Base-by-base conservation (phyloP, 2,113 vertebrate genomes). In the Lampris megalopsis region DNA sequence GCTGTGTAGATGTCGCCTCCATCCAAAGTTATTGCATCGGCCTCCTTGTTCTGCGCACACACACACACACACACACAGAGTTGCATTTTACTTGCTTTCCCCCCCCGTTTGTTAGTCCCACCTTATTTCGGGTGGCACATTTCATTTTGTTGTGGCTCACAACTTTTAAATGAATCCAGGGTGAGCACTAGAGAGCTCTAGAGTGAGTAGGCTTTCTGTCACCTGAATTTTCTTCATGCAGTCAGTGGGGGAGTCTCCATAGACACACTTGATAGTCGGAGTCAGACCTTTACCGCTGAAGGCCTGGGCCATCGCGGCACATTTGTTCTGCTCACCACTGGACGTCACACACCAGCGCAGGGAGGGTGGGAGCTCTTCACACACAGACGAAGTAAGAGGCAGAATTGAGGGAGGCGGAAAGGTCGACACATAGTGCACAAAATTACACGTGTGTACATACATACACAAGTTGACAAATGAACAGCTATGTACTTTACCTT, bases 221-320 rank as follows among this genome's bases (percentile, higher is more conserved):
- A 99, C 98, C 96, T 97, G 91, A 69, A 98, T 97, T 84, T 79
- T 89, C 37, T 93, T 68, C 95, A 99, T 94, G 90, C 98, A 99
- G 74, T 96, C 83, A 1, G 93, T 89, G 10, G 94, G 83, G 10
- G 95, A 95, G 11, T 85, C 56, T 0, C 96, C 97, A 0, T 92
- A 90, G 65, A 97, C 61, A 71, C 98, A 99, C 79, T 92, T 93
- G 87, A 99, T 88, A 10, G 11, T 36, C 0, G 98, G 97, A 80
- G 88, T 91, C 77, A 99, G 84, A 47, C 69, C 65, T 88, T 94
- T 92, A 2, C 61, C 78, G 36, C 70, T 75, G 72, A 98, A 98
- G 61, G 94, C 95, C 3, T 24, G 0, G 0, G 92, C 93, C 98
- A 99, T 99, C 80, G 93, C 94, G 0, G 73, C 87, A 65, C 98